These are phyloP conservation scores for Athripsodes cinereus DNA, from an alignment of 2,888 invertebrate genomes.

Conservation along the genomic window DNA sequence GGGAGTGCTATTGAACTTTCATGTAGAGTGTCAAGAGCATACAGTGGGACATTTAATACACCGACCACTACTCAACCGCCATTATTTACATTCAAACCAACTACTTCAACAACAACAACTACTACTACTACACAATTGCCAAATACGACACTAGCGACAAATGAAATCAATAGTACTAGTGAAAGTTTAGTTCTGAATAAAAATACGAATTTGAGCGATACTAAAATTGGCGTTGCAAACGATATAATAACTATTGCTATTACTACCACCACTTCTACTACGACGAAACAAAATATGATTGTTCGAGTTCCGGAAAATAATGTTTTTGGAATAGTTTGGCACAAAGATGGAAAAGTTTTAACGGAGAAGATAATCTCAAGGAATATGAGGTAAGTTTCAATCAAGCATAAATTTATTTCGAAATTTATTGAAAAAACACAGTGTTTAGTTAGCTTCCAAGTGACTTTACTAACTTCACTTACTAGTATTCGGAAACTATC, in stretches of 20 bases:
- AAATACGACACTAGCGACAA: not conserved
- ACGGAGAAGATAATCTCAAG: constrained; percentile 42
- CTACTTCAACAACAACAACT: constrained; percentile 34
- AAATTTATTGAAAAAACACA: no score
- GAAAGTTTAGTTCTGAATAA: not conserved
- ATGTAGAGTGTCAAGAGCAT: constrained; percentile 48
- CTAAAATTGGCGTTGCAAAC: not conserved
- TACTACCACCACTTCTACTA: no score
- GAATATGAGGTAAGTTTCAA: constrained; percentile 41
- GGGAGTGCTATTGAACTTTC: constrained; percentile 68
- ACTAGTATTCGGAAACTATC: no score
- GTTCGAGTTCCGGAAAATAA: constrained; percentile 30
- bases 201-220: not conserved
- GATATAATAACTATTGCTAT: no score
- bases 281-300: constrained; percentile 8
- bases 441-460: no score
- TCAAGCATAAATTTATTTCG: no score
- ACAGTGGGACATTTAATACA: constrained; percentile 33
- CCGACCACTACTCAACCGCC: constrained; percentile 12
- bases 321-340: constrained; percentile 45
- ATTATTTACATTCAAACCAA: constrained; percentile 22
- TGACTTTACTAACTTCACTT: no score
- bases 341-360: constrained; percentile 45
- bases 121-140: constrained; percentile 31
- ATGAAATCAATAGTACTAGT: not conserved